Evolutionary conservation across 2,888 invertebrate genomes (phyloP).

Genomic region (Oscheius sp.): DNA sequence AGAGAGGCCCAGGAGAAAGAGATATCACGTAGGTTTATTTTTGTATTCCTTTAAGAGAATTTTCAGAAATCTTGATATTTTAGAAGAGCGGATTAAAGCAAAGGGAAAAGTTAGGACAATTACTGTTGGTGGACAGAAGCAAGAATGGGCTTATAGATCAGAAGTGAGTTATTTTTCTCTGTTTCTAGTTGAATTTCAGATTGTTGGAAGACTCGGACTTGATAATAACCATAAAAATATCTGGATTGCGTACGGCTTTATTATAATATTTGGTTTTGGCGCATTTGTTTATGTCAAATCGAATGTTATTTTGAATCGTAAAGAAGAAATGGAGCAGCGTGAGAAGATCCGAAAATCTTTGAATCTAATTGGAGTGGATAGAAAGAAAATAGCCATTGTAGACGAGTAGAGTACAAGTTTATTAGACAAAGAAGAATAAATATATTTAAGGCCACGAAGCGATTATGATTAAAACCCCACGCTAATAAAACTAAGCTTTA

Average conservation of each 20-base stretch:
- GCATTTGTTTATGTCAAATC: constrained; percentile 59
- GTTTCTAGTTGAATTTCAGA: constrained; percentile 31
- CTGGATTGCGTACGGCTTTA: constrained; percentile 58
- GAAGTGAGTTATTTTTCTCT: constrained; percentile 40
- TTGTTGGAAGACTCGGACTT: constrained; percentile 53
- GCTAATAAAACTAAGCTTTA: background rate
- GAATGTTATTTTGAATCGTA: constrained; percentile 54
- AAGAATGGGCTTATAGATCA: constrained; percentile 61
- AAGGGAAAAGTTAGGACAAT: constrained; percentile 42
- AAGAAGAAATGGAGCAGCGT: constrained; percentile 61
- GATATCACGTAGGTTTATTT: constrained; percentile 47
- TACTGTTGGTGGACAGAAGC: constrained; percentile 50
- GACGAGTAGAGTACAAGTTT: constrained; percentile 23
- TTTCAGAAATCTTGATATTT: constrained; percentile 54
- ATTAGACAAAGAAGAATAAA: background rate
- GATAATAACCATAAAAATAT: constrained; percentile 59
- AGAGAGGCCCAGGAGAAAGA: constrained; percentile 41
- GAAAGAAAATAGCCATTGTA: constrained; percentile 53
- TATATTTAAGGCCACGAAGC: too few species aligned
- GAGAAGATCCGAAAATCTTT: constrained; percentile 45
- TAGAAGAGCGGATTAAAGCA: constrained; percentile 52
- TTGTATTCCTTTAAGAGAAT: background rate
- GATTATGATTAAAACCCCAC: background rate
- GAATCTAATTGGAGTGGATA: constrained; percentile 50
- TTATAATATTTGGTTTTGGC: constrained; percentile 60